Evolutionary conservation across 2,888 invertebrate species (phyloP).

Genomic region (Tachina fera): DNA sequence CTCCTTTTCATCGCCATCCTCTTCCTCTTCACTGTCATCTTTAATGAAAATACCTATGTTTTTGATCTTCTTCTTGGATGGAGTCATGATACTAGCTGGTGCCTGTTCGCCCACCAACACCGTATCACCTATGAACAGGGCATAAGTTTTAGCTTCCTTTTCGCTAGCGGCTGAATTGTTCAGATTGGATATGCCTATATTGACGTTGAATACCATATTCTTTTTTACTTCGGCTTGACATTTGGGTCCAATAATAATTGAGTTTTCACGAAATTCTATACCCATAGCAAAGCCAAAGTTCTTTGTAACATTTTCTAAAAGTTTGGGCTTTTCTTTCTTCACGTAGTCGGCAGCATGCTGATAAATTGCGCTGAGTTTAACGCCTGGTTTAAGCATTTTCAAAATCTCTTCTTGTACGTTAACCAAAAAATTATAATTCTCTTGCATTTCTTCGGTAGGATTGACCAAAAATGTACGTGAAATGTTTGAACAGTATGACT

Average conservation of each 20-base stretch:
- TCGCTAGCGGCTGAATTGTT: conserved; percentile 91
- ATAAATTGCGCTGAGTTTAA: conserved; percentile 93
- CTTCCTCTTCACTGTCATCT: conserved; percentile 93
- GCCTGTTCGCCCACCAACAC: conserved; percentile 96
- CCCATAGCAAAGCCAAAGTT: conserved; percentile 99
- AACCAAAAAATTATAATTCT: conserved; percentile 95
- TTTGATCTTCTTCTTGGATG: conserved; percentile 96
- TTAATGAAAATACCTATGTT: conserved; percentile 97
- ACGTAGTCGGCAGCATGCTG: conserved; percentile 91
- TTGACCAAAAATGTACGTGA: conserved; percentile 98
- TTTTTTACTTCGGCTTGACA: conserved; percentile 90
- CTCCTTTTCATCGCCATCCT: conserved; percentile 91
- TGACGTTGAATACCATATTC: conserved; percentile 98
- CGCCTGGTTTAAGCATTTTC: conserved; percentile 91
- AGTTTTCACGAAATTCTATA: conserved; percentile 98
- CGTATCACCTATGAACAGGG: conserved; percentile 98
- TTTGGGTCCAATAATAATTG: conserved; percentile 95
- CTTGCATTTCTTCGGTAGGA: conserved; percentile 90
- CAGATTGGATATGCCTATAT: conserved; percentile 94
- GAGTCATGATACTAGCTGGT: conserved; percentile 93
- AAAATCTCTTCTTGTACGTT: conserved; percentile 95
- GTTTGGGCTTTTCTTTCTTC: conserved; percentile 92
- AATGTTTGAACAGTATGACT: conserved; percentile 99
- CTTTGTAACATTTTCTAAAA: conserved; percentile 95
- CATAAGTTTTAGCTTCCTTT: conserved; percentile 94